Percentiles rank a stretch among this genome's conserved stretches.
phyloP scores from a whole-genome alignment of 2,888 invertebrate genomes.

The Neoitamus cyanurus region DNA sequence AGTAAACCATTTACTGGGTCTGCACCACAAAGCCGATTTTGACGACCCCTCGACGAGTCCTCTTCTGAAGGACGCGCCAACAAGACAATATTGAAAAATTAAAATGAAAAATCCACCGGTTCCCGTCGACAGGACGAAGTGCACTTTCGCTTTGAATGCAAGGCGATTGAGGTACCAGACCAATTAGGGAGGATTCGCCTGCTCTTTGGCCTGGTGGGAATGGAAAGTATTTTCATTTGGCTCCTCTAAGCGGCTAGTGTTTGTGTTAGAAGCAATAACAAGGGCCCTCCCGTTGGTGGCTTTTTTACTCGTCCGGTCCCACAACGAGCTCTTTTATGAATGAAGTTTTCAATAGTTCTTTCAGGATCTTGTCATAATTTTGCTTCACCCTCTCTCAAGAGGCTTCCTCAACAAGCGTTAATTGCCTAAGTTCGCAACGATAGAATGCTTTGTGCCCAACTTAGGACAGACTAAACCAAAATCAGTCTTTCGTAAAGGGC shows the following conservation, averaged over 20 bases:
- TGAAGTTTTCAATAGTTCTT: slow-evolving; percentile 1
- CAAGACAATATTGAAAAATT: neutral
- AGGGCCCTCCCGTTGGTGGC: neutral
- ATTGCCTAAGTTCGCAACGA: neutral
- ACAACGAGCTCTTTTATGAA: neutral
- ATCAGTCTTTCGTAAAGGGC: neutral
- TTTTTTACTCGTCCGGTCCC: neutral
- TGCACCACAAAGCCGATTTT: neutral
- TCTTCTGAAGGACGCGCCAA: neutral
- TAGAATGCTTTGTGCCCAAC: neutral
- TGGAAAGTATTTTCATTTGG: neutral
- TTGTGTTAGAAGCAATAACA: neutral
- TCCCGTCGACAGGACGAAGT: neutral
- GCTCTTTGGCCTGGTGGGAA: neutral
- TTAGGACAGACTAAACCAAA: neutral
- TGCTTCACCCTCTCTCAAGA: neutral
- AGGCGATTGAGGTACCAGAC: neutral
- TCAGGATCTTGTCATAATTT: neutral
- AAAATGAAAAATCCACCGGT: neutral
- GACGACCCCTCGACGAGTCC: neutral
- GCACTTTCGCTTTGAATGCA: neutral
- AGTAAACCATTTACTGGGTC: neutral
- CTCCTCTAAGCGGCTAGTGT: neutral
- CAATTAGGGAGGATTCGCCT: neutral
- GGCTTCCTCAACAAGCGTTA: neutral